Conservation (phyloP, 64 coral and sea anemone species). For the Actinia equina region DNA sequence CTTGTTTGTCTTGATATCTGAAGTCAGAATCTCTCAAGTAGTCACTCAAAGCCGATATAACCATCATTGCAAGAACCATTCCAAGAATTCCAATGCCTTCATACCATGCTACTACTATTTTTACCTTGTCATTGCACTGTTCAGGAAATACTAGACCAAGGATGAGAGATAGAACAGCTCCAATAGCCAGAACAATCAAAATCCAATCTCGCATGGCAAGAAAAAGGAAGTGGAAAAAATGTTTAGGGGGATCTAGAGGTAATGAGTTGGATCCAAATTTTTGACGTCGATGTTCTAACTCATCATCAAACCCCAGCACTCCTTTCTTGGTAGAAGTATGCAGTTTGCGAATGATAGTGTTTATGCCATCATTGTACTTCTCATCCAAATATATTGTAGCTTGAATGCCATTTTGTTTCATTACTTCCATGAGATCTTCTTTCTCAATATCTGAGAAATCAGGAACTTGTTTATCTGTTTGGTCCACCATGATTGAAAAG, state of each 20-base stretch:
- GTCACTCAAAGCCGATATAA: conserved; percentile 74
- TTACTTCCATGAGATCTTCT: conserved; percentile 66
- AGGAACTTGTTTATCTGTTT: conserved; percentile 49
- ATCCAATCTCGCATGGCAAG: conserved; percentile 78
- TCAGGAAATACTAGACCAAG: conserved; percentile 72
- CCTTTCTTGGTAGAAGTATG: conserved; percentile 79
- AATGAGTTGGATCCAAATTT: conserved; percentile 62
- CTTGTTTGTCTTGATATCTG: conserved; percentile 45
- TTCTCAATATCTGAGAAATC: conserved; percentile 55
- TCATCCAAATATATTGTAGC: conserved; percentile 43
- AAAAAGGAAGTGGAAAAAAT: conserved; percentile 54
- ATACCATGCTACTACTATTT: conserved; percentile 58
- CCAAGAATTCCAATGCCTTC: conserved; percentile 82
- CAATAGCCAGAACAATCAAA: conserved; percentile 55
- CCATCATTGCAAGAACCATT: conserved; percentile 65
- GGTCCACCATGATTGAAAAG: conserved; percentile 31
- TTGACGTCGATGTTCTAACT: conserved; percentile 33
- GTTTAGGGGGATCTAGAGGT: conserved; percentile 51
- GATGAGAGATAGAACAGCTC: conserved; percentile 72
- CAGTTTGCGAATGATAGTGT: conserved; percentile 59
- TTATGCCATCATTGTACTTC: conserved; percentile 58
- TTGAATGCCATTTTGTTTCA: conserved; percentile 38
- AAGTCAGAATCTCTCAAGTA: conserved; percentile 74
- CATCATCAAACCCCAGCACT: conserved; percentile 67
- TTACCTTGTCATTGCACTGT: conserved; percentile 46